phyloP scores from a whole-genome alignment of 2,888 invertebrate species.

The Lasioglossum leucozonium region DNA sequence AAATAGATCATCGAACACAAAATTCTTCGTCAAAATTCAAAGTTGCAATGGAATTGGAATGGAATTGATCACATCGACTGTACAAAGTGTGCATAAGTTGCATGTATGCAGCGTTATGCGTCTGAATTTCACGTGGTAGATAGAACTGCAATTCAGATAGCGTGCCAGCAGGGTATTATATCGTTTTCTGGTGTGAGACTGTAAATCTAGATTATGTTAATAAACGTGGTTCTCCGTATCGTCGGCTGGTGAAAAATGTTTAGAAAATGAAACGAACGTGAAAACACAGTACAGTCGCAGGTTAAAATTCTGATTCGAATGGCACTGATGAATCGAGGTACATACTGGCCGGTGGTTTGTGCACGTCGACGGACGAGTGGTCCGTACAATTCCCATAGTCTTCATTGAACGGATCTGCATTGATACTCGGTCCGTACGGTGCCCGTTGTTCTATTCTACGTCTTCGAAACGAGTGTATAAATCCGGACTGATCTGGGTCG shows the following conservation, averaged over 20 bases:
- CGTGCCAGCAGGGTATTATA: neutral
- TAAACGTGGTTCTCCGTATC: neutral
- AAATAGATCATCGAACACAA: neutral
- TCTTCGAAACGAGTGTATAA: constrained; percentile 57
- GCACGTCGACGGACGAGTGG: constrained; percentile 33
- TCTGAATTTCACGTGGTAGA: neutral
- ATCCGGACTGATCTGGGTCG: constrained; percentile 55
- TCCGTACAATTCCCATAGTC: constrained; percentile 50
- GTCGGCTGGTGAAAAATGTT: neutral
- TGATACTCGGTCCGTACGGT: constrained; percentile 50
- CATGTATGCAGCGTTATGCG: neutral
- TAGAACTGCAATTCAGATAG: neutral
- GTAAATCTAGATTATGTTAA: neutral
- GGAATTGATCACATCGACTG: neutral
- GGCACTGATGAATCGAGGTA: constrained; percentile 11
- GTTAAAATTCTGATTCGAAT: constrained; percentile 33
- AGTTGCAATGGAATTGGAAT: too few relatives aligned
- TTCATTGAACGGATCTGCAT: constrained; percentile 57
- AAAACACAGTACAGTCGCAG: neutral
- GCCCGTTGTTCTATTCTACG: constrained; percentile 60
- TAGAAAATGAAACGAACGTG: neutral
- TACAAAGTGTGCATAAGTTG: neutral
- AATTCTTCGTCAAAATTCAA: neutral
- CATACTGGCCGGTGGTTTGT: constrained; percentile 17
- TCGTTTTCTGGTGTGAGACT: constrained; percentile 1